These are phyloP conservation scores for Myiotriccus ornatus DNA, from an alignment of 2,797 vertebrate species.

Conservation along the genomic window DNA sequence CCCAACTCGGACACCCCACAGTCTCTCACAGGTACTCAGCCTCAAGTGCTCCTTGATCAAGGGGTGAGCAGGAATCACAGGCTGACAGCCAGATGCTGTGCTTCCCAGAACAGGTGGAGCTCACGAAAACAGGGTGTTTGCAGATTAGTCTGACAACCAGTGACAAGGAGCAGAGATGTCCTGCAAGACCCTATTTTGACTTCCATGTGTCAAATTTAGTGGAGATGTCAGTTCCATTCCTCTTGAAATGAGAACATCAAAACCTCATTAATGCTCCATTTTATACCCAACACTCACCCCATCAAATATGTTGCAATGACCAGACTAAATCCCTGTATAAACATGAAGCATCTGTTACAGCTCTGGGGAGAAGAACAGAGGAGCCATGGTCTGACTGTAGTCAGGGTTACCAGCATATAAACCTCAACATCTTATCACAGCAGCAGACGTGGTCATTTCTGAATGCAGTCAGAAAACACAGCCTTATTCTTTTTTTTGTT, in stretches of 20 bases:
- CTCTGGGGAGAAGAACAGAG: neutral
- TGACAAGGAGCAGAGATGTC: neutral
- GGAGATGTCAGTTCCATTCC: neutral
- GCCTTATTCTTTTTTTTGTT: neutral
- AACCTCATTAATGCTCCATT: neutral
- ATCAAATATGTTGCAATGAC: neutral
- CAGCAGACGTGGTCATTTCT: neutral
- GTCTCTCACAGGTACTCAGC: conserved; percentile 87
- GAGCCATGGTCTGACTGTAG: neutral
- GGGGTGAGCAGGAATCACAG: neutral
- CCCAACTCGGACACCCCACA: conserved; percentile 85
- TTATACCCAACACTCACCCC: neutral
- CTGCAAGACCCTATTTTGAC: neutral
- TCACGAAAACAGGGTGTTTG: neutral
- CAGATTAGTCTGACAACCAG: neutral
- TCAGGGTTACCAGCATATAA: neutral
- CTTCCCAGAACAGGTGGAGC: neutral
- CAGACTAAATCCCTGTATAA: neutral
- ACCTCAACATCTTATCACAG: neutral
- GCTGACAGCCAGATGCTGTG: neutral
- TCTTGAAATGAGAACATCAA: neutral
- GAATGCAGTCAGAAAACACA: neutral
- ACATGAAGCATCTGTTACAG: neutral
- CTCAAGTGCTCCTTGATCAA: neutral
- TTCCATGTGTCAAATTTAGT: neutral